Percentiles rank a stretch among this genome's conserved stretches.
Conservation (phyloP, 2,888 invertebrate genomes). For the Trachelus troglodyta region DNA sequence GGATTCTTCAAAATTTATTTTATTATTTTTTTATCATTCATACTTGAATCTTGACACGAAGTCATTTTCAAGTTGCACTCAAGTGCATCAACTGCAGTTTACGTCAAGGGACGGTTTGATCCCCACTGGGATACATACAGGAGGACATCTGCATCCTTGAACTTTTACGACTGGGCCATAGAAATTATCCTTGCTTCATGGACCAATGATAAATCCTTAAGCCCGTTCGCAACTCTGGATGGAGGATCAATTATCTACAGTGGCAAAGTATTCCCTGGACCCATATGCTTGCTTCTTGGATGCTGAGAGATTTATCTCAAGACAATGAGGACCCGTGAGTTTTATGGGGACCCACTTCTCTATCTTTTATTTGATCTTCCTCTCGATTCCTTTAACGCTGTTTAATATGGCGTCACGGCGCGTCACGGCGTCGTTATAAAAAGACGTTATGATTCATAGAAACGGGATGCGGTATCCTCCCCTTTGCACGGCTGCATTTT, state of each 20-base stretch:
- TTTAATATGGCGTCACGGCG: conserved; percentile 3
- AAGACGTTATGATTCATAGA: not conserved
- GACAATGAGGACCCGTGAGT: not conserved
- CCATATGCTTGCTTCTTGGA: not conserved
- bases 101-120: not conserved
- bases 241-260: not conserved
- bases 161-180: not conserved
- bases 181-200: not conserved
- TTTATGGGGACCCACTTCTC: not conserved
- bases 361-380: not conserved
- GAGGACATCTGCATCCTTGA: not conserved
- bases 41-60: not conserved
- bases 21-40: conserved; percentile 7
- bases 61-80: not conserved
- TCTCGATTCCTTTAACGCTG: not conserved
- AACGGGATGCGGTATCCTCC: not conserved
- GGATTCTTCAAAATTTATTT: conserved; percentile 3
- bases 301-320: not conserved
- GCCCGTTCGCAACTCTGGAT: not conserved
- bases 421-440: not conserved
- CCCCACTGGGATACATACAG: not conserved
- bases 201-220: not conserved
- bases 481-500: not conserved
- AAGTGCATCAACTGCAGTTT: not conserved
- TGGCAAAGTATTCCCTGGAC: not conserved